Evolutionary conservation across 2,113 vertebrate species (phyloP).

Genomic region (Limanda limanda): DNA sequence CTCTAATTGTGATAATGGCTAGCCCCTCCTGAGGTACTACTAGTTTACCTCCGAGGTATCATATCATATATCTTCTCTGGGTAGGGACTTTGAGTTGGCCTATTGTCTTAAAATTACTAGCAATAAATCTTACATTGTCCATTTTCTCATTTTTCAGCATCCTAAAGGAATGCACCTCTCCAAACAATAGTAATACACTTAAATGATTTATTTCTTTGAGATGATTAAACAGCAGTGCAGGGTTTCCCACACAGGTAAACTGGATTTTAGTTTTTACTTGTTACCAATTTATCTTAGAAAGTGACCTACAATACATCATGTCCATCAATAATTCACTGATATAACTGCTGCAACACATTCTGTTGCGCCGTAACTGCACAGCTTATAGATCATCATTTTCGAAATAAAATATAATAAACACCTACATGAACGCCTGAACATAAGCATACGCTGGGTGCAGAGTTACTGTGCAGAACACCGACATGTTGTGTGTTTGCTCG

Average conservation of each 20-base stretch:
- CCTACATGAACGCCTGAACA: not conserved
- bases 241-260: slow-evolving; percentile 1
- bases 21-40: not conserved
- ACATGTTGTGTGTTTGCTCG: not conserved
- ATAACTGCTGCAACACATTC: slow-evolving; percentile 31
- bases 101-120: slow-evolving; percentile 21
- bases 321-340: slow-evolving; percentile 46
- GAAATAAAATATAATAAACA: not conserved
- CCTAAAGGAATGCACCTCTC: slow-evolving; percentile 22
- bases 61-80: not conserved
- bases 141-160: slow-evolving; percentile 18
- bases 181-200: slow-evolving; percentile 14
- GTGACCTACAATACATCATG: slow-evolving; percentile 1
- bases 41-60: not conserved
- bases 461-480: not conserved
- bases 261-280: slow-evolving; percentile 12
- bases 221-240: slow-evolving; percentile 31
- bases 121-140: slow-evolving; percentile 32
- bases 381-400: not conserved
- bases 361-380: not conserved
- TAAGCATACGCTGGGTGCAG: not conserved
- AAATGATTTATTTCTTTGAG: slow-evolving; percentile 28
- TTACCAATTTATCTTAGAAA: slow-evolving; percentile 33
- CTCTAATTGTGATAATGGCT: slow-evolving; percentile 34
- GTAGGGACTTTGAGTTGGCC: slow-evolving; percentile 13